Percentiles rank a stretch among this genome's conserved stretches.
Evolutionary conservation across 2,888 invertebrate species (phyloP).

Genomic region (Limnephilus auricula): DNA sequence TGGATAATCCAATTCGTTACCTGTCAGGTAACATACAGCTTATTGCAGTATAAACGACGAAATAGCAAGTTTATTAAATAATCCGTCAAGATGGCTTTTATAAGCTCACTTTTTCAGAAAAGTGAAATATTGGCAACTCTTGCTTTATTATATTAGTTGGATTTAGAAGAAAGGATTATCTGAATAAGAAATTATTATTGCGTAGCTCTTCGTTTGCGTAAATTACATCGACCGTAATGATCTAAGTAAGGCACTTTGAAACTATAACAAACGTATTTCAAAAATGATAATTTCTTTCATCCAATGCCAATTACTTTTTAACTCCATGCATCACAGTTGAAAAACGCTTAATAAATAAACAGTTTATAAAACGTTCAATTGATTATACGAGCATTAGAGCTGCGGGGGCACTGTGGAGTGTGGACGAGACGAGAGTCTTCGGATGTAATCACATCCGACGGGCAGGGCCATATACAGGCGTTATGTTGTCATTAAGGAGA

Average conservation of each 20-base stretch:
- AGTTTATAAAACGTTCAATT: background rate
- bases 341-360: background rate
- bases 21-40: no score
- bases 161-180: background rate
- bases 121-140: background rate
- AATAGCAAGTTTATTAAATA: background rate
- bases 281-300: background rate
- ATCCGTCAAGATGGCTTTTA: background rate
- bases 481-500: conserved; percentile 46
- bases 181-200: background rate
- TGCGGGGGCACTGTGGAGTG: background rate
- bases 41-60: no score
- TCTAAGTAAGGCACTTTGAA: background rate
- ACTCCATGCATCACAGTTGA: background rate
- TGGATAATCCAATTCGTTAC: no score
- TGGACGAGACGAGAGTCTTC: conserved; percentile 7
- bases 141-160: background rate
- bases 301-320: background rate
- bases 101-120: background rate
- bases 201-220: background rate
- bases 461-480: conserved; percentile 18
- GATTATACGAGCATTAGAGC: background rate
- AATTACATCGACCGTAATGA: background rate
- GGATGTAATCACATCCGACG: conserved; percentile 14
- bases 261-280: background rate